These are phyloP conservation scores for Actinemys pallida DNA, from an alignment of 2,113 vertebrate species.

Conservation along the genomic window DNA sequence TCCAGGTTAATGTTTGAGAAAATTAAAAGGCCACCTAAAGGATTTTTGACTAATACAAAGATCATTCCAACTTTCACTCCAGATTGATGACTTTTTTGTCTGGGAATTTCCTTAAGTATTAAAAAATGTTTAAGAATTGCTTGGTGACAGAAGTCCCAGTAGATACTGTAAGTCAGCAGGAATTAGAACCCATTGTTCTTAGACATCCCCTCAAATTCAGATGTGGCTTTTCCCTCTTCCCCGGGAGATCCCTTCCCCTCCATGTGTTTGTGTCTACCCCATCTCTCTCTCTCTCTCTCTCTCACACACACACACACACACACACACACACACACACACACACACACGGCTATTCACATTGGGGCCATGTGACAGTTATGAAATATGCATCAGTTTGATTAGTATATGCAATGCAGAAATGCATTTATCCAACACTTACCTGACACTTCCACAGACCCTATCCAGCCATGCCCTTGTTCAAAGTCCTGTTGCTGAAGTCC, in stretches of 20 bases:
- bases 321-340: neutral
- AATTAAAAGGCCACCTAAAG: neutral
- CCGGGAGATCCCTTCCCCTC: neutral
- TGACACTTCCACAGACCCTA: constrained; percentile 17
- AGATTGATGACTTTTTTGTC: constrained; percentile 1
- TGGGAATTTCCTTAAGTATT: constrained; percentile 49
- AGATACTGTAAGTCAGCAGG: neutral
- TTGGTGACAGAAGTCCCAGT: neutral
- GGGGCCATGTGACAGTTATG: constrained; percentile 15
- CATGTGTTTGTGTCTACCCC: neutral
- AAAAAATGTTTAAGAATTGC: neutral
- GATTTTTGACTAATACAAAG: neutral
- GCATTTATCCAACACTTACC: constrained; percentile 48
- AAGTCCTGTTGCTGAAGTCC: constrained; percentile 1
- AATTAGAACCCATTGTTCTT: neutral
- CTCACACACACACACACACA: neutral
- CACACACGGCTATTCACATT: neutral
- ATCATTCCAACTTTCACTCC: neutral
- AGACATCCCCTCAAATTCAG: neutral
- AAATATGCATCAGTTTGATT: neutral
- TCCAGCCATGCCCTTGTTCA: neutral
- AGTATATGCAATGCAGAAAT: neutral
- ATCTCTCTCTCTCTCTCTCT: too few species aligned
- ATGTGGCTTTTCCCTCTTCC: neutral
- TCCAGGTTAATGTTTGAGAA: neutral